These are phyloP conservation scores for Diabrotica balteata DNA, from an alignment of 2,888 invertebrate species.

Conservation along the genomic window DNA sequence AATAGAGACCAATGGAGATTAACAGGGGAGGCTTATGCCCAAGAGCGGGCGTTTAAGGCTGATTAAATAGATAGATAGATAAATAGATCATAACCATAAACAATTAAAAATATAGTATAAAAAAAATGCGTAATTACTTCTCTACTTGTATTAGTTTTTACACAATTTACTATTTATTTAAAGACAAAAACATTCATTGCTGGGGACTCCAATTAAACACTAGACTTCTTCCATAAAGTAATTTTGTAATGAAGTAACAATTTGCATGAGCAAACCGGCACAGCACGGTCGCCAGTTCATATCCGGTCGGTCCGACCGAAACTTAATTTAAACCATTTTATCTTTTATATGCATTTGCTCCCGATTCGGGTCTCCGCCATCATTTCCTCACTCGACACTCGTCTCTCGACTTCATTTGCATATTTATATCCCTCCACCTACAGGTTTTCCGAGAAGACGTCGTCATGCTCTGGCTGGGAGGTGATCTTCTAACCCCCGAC, in stretches of 20 bases:
- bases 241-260: neutral
- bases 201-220: too few relatives aligned
- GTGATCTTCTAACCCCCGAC: too few relatives aligned
- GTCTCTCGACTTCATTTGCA: neutral
- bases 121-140: too few relatives aligned
- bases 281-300: neutral
- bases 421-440: neutral
- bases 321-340: constrained; percentile 1
- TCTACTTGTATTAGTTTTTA: neutral
- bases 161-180: neutral
- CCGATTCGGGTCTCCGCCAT: neutral
- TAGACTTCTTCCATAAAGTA: neutral
- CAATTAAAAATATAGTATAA: too few relatives aligned
- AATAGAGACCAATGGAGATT: too few relatives aligned
- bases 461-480: too few relatives aligned
- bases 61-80: too few relatives aligned
- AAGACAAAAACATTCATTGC: neutral
- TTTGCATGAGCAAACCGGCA: constrained; percentile 3
- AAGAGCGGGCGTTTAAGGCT: too few relatives aligned
- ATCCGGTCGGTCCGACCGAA: constrained; percentile 1
- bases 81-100: too few relatives aligned
- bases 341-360: constrained; percentile 5
- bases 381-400: constrained; percentile 3
- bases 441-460: neutral
- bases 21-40: too few relatives aligned